Percentiles rank a stretch among this genome's conserved stretches.
Evolutionary conservation across 2,797 vertebrate species (phyloP).

Genomic region (Notamacropus eugenii): DNA sequence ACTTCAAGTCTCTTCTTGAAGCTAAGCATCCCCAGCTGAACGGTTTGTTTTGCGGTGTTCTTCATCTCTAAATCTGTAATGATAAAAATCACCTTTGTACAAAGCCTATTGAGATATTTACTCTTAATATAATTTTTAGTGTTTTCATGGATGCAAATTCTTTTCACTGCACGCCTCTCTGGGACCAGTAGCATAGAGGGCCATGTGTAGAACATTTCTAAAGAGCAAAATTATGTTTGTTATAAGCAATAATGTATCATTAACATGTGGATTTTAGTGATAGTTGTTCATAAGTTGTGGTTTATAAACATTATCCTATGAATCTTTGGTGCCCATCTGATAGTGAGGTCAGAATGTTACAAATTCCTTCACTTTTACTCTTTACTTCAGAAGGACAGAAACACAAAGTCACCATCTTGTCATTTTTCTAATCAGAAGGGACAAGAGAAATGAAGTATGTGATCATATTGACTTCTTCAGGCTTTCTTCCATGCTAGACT

Average conservation of each 20-base stretch:
- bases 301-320: constrained; percentile 76
- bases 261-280: constrained; percentile 75
- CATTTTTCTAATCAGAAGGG: background rate
- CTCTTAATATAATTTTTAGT: constrained; percentile 34
- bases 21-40: background rate
- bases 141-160: constrained; percentile 62
- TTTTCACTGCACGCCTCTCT: constrained; percentile 47
- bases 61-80: constrained; percentile 32
- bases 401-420: constrained; percentile 42
- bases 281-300: constrained; percentile 39
- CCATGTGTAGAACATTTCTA: constrained; percentile 52
- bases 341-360: constrained; percentile 42
- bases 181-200: constrained; percentile 30
- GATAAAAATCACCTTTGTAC: background rate
- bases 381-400: constrained; percentile 58
- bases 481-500: constrained; percentile 19
- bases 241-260: constrained; percentile 72
- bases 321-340: constrained; percentile 66
- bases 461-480: constrained; percentile 18
- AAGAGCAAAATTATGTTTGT: constrained; percentile 64
- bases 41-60: constrained; percentile 35
- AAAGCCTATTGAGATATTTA: constrained; percentile 30
- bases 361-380: constrained; percentile 46
- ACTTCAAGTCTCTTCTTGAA: background rate
- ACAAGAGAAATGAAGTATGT: constrained; percentile 28